Evolutionary conservation across 2,113 vertebrate genomes (phyloP), one percentile per base, ranked within the genome.

Genomic region (Alouatta palliata): DNA sequence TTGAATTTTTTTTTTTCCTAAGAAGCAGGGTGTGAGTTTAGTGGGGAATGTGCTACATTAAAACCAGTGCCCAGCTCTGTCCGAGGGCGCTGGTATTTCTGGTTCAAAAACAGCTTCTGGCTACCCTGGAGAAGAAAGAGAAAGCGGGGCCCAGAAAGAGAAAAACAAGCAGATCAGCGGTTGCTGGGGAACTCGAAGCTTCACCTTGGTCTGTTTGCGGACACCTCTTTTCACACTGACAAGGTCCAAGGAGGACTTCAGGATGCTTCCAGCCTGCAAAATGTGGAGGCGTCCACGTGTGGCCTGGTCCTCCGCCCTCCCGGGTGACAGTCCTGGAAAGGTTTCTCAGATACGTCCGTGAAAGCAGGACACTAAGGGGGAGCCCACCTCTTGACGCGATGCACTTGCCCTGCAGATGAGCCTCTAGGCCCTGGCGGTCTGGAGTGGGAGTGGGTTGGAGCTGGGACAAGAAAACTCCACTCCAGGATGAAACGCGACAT

Each of bases 211-310:
- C 37, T 47, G 87, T 86, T 30, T 71, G 95, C 90, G 97, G 97
- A 97, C 96, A 93, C 91, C 92, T 97, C 94, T 97, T 90, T 76
- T 71, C 91, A 83, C 94, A 92, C 45, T 79, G 96, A 97, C 87
- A 81, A 87, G 96, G 95, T 96, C 96, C 91, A 83, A 96, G 94
- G 97, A 98, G 95, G 96, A 89, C 92, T 61, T 97, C n/a, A 97
- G 96, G 95, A 96, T 92, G 96, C 80, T 94, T 37, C 89, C 97
- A 97, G 98, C 3, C 90, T 92, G 96, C 95, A 90, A 94, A 94
- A 97, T 1, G 95, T 84, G 96, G 88, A 98, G 97, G 97, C 95
- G 75, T 82, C 94, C 95, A 94, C 52, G 94, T 96, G 95, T 82
- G 97, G 92, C 90, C 87, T 96, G 83, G 40, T 83, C 27, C 49